Percentiles rank a stretch among this genome's conserved stretches.
Conservation (phyloP, 2,113 vertebrate genomes). For the Garra rufa region DNA sequence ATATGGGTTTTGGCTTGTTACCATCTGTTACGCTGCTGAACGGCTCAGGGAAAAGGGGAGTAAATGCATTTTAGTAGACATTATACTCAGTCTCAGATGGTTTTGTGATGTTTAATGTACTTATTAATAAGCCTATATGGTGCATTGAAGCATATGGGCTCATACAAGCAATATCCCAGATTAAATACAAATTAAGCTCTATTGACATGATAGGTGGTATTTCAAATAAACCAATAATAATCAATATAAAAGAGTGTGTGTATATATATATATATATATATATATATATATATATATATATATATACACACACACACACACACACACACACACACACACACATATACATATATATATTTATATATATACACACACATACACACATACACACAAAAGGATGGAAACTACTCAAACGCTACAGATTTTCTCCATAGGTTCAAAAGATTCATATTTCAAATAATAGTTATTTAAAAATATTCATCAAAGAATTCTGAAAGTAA, state of each 20-base stretch:
- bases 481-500: neutral
- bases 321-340: too few relatives aligned
- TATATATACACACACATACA: too few relatives aligned
- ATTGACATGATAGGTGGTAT: neutral
- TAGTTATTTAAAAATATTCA: too few relatives aligned
- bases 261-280: too few relatives aligned
- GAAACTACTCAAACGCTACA: too few relatives aligned
- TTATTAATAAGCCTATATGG: neutral
- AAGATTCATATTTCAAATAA: neutral
- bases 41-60: neutral
- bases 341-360: too few relatives aligned
- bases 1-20: conserved; percentile 13
- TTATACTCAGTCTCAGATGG: conserved; percentile 13
- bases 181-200: neutral
- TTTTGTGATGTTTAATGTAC: conserved; percentile 30
- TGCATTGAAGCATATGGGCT: neutral
- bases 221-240: neutral
- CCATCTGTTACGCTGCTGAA: conserved; percentile 1
- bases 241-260: too few relatives aligned
- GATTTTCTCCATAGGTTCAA: too few relatives aligned
- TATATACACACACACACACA: too few relatives aligned
- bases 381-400: too few relatives aligned
- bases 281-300: too few relatives aligned
- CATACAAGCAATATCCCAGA: neutral
- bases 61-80: conserved; percentile 21